Conservation (phyloP, 2,797 vertebrate genomes). For the Chelmon rostratus region DNA sequence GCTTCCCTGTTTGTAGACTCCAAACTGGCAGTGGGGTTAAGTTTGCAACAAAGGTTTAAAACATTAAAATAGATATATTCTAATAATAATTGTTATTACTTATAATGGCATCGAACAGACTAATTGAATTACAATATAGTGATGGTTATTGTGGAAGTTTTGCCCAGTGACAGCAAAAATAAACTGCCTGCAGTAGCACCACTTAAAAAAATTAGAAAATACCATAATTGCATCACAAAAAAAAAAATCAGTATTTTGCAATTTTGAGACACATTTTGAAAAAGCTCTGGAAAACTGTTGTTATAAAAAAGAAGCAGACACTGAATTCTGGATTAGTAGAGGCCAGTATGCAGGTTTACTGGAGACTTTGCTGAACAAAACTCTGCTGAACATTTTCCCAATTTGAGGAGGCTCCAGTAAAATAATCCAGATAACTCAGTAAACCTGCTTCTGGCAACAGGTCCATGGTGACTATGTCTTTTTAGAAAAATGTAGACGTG, state of each 20-base stretch:
- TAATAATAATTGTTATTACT: no score
- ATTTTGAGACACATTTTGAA: no score
- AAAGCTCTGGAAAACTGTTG: no score
- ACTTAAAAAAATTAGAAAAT: not conserved
- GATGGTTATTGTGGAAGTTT: no score
- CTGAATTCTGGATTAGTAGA: no score
- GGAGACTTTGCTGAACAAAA: no score
- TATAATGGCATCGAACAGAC: no score
- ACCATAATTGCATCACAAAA: not conserved
- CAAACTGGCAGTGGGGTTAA: constrained; percentile 84
- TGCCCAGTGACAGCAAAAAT: no score
- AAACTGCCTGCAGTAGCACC: not conserved
- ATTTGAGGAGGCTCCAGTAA: not conserved
- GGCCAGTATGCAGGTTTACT: not conserved
- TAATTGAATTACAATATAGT: no score
- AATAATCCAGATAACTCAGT: not conserved
- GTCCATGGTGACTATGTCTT: not conserved
- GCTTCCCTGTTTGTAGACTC: constrained; percentile 86
- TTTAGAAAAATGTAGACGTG: not conserved
- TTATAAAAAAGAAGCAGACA: no score
- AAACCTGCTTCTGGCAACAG: not conserved
- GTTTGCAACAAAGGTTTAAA: not conserved
- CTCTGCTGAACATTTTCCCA: no score
- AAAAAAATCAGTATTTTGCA: not conserved
- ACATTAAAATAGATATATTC: not conserved